Evolutionary conservation across 2,113 vertebrate species (phyloP).

Genomic region (Coregonus clupeaformis): DNA sequence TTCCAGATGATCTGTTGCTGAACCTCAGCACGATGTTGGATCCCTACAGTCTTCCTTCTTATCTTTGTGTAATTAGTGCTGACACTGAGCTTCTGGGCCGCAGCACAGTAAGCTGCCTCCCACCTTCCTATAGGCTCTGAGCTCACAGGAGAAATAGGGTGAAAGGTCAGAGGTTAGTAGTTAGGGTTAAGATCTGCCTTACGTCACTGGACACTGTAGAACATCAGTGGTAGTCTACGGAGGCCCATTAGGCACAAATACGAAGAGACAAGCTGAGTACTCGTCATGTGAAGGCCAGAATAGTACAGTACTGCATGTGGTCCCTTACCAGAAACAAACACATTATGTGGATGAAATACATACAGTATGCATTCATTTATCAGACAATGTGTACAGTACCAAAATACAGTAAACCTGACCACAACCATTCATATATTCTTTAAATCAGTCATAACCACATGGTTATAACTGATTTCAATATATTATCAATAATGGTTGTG

Average conservation of each 20-base stretch:
- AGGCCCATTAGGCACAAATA: not conserved
- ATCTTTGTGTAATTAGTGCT: slow-evolving; percentile 14
- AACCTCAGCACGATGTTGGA: not conserved
- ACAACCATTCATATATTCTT: too few species aligned
- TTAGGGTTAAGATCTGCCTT: slow-evolving; percentile 47
- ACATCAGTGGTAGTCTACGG: slow-evolving; percentile 36
- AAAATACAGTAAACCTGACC: too few species aligned
- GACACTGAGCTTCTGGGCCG: slow-evolving; percentile 24
- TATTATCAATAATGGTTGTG: too few species aligned
- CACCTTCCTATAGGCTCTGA: not conserved
- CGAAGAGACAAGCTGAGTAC: too few species aligned
- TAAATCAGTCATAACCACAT: too few species aligned
- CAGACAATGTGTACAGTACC: too few species aligned
- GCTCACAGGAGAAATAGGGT: not conserved
- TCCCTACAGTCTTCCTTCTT: not conserved
- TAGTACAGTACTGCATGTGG: not conserved
- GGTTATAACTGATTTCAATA: too few species aligned
- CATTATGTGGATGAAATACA: too few species aligned
- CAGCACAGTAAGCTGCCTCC: slow-evolving; percentile 19
- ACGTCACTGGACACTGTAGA: slow-evolving; percentile 51
- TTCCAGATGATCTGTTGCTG: not conserved
- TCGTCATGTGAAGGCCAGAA: too few species aligned
- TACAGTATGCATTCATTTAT: too few species aligned
- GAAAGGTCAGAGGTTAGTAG: slow-evolving; percentile 38
- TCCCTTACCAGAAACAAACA: not conserved